phyloP scores from a whole-genome alignment of 2,113 vertebrate species.

The Oriolus oriolus region DNA sequence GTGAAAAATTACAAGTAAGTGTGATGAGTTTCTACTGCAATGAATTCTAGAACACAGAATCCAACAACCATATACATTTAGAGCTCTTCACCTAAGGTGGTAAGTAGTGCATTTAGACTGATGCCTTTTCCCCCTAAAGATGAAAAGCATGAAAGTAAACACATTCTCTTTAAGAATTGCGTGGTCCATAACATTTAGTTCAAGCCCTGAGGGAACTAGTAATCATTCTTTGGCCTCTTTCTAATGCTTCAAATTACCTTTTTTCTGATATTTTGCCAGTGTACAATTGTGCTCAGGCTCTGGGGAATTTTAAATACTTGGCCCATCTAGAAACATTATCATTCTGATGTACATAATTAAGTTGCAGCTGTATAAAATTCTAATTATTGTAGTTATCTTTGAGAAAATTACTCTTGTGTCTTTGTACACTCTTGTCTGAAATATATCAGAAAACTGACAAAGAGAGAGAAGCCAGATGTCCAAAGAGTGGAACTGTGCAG shows the following conservation, averaged over 20 bases:
- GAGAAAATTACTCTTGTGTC: not conserved
- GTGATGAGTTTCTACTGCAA: not conserved
- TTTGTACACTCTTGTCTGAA: not conserved
- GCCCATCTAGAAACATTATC: not conserved
- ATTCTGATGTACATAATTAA: not conserved
- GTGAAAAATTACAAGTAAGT: not conserved
- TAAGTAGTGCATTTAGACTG: not conserved
- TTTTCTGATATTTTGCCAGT: not conserved
- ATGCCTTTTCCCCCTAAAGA: not conserved
- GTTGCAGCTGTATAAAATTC: not conserved
- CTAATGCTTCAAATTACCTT: not conserved
- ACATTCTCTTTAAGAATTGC: accelerated
- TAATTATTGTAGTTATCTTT: not conserved
- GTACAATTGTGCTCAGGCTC: not conserved
- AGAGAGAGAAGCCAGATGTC: not conserved
- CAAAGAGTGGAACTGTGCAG: not conserved
- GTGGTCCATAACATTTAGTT: not conserved
- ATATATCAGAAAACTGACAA: not conserved
- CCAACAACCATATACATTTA: not conserved
- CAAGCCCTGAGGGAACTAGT: not conserved
- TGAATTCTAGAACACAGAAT: not conserved
- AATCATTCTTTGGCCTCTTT: not conserved
- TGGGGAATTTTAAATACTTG: not conserved
- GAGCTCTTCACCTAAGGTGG: not conserved
- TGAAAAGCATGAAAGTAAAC: not conserved